A percentile compares a stretch with the other conserved stretches of the same genome.
Conservation (phyloP, 2,113 vertebrate species). For the Lontra canadensis region DNA sequence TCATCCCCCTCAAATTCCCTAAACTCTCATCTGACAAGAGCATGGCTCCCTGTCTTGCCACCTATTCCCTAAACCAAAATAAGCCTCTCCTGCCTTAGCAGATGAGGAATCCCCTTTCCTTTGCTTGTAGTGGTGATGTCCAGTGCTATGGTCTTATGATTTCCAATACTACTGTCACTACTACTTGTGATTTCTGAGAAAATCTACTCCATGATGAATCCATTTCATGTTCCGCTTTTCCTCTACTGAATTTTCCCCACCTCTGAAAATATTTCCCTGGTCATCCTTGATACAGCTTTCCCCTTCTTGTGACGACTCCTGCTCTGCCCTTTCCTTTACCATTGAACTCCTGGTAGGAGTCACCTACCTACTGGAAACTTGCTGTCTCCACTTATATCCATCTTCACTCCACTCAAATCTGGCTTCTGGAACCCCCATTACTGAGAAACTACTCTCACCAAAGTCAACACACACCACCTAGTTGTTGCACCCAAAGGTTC, state of each 20-base stretch:
- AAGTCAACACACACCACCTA: not conserved
- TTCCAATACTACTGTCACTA: too few relatives aligned
- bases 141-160: too few relatives aligned
- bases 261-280: slow-evolving; percentile 11
- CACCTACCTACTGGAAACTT: not conserved
- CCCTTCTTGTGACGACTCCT: not conserved
- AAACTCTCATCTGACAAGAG: not conserved
- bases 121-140: not conserved
- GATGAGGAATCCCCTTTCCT: not conserved
- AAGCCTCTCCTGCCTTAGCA: not conserved
- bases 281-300: not conserved
- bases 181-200: not conserved
- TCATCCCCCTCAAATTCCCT: not conserved
- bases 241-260: not conserved
- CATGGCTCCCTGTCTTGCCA: not conserved
- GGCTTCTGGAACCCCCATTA: not conserved
- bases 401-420: not conserved
- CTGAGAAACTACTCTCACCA: not conserved
- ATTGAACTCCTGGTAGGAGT: not conserved
- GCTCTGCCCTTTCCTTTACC: not conserved
- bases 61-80: not conserved
- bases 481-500: not conserved
- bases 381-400: not conserved
- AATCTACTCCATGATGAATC: not conserved
- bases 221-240: not conserved